Evolutionary conservation across 92 coral and sea anemone genomes (phyloP), one percentile per base, ranked within the genome.

Genomic region (Phenganax marumi): DNA sequence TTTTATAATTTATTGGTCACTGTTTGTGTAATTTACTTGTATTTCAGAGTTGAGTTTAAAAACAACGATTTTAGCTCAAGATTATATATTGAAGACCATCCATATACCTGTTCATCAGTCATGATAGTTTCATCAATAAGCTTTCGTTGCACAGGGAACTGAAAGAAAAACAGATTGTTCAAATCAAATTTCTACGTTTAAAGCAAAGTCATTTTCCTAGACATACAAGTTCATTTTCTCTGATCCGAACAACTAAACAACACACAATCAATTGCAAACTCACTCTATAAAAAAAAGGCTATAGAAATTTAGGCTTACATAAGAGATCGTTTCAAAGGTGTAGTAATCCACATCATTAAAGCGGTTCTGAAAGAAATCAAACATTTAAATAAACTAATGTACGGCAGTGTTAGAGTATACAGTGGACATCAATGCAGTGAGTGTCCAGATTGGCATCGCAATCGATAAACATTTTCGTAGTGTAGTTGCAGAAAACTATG

Each of bases 91-190:
- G 21, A 76, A 50, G 12, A 33, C 7, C 7, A 25, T 22, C 21
- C 57, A 1, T 82, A 94, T 82, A 94, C 98, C 94, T 94, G 98
- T n/a, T 91, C 73, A 51, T 93, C 88, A 73, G 89, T 87, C 82
- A 94, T 68, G 82, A 94, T 81, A 51, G 90, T 88, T 16, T 80
- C 89, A 25, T 92, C 89, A 24, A 94, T 94, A 77, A 94, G 91
- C 83, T 89, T 90, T 18, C 84, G 79, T 78, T 92, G 97, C 66
- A 94, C 88, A 8, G 98, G 98, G 71, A 94, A 85, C 98, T 94
- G 81, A 11, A 58, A 52, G 54, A 22, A 55, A 11, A 66, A n/a
- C 5, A 33, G 5, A 33, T 5, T 33, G 43, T 33, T 5, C 23
- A 62, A 60, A 26, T 9, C 50, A 81, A 39, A 50, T 74, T 11